Percentiles rank a stretch among this genome's conserved stretches.
These are phyloP conservation scores for Notarius lentiginosus DNA, from an alignment of 2,113 vertebrate genomes.

Conservation along the genomic window DNA sequence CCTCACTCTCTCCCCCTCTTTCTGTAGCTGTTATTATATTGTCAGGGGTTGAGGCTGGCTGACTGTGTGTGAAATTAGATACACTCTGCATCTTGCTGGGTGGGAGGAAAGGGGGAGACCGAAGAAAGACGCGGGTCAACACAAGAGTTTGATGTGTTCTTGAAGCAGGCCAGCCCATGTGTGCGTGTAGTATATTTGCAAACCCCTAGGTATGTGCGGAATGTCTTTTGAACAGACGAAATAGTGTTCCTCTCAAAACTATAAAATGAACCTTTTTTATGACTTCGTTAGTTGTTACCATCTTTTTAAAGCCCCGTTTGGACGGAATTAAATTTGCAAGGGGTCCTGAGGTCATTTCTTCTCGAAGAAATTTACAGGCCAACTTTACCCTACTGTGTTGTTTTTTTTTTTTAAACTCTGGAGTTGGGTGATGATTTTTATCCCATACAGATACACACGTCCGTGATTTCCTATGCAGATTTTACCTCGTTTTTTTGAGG, in stretches of 20 bases:
- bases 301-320: neutral
- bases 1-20: neutral
- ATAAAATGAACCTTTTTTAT: neutral
- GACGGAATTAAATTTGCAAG: neutral
- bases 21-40: constrained; percentile 39
- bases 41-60: constrained; percentile 32
- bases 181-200: neutral
- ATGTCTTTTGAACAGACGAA: neutral
- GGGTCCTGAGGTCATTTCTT: neutral
- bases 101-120: neutral
- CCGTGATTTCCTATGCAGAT: neutral
- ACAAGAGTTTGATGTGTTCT: neutral
- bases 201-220: neutral
- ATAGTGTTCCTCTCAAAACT: neutral
- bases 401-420: neutral
- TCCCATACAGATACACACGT: neutral
- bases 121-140: neutral
- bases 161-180: neutral
- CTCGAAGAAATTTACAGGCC: neutral
- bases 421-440: neutral
- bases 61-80: constrained; percentile 45
- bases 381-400: neutral
- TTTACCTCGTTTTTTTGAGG: no score
- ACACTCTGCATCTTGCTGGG: constrained; percentile 14
- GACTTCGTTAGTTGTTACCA: neutral